These are phyloP conservation scores for Herminia tarsipennalis DNA, from an alignment of 2,888 invertebrate species.

Conservation along the genomic window DNA sequence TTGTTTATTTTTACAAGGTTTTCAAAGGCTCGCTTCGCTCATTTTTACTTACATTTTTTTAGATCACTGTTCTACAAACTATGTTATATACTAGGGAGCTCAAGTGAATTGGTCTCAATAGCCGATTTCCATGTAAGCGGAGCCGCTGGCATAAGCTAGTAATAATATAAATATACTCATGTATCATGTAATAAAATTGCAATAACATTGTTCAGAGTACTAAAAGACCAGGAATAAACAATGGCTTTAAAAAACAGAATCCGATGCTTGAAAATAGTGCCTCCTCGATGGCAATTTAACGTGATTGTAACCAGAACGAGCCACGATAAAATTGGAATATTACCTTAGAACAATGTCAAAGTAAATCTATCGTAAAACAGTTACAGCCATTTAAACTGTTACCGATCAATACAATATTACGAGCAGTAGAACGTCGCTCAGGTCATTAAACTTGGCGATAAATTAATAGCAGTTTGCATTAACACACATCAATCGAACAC, in stretches of 20 bases:
- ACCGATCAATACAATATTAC: slow-evolving; percentile 61
- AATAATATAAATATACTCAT: too few relatives aligned
- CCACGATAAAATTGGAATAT: slow-evolving; percentile 67
- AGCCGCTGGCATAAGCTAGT: too few relatives aligned
- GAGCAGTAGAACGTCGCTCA: slow-evolving; percentile 50
- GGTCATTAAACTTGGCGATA: slow-evolving; percentile 54
- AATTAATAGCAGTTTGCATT: slow-evolving; percentile 65
- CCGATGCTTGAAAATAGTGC: slow-evolving; percentile 41
- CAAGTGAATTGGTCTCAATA: too few relatives aligned
- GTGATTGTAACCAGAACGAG: slow-evolving; percentile 61
- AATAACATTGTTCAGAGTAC: too few relatives aligned
- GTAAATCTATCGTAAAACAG: slow-evolving; percentile 71
- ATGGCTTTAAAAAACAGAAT: slow-evolving; percentile 28
- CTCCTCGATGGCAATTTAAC: slow-evolving; percentile 59
- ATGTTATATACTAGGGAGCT: too few relatives aligned
- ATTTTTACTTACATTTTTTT: too few relatives aligned
- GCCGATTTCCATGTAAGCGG: too few relatives aligned
- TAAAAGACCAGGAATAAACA: slow-evolving; percentile 6
- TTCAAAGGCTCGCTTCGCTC: too few relatives aligned
- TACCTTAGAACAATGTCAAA: slow-evolving; percentile 73
- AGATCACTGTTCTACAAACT: too few relatives aligned
- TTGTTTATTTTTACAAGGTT: too few relatives aligned
- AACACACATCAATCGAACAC: slow-evolving; percentile 58
- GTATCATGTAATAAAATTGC: too few relatives aligned
- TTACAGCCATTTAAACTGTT: slow-evolving; percentile 60